phyloP scores from a whole-genome alignment of 2,797 vertebrate species.

The Sebastes minor region DNA sequence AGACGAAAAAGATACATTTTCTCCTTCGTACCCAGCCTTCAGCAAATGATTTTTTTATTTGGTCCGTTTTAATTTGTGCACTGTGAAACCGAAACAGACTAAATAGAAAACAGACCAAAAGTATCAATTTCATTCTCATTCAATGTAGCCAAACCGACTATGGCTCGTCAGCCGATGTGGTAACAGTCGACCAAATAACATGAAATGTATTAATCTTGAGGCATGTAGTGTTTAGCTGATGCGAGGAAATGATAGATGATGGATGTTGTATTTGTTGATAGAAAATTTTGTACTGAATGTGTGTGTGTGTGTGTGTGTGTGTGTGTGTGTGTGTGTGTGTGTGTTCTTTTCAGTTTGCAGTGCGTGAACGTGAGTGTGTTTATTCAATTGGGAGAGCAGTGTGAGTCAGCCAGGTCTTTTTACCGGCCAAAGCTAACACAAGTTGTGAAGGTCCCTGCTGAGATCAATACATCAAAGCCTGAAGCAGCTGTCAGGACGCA shows the following conservation, averaged over 20 bases:
- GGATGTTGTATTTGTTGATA: background rate
- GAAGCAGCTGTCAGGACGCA: conserved; percentile 57
- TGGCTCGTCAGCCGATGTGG: too few species aligned
- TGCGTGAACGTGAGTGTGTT: conserved; percentile 3
- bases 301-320: background rate
- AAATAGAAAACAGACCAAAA: too few species aligned
- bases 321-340: background rate
- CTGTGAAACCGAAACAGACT: too few species aligned
- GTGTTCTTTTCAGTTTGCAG: background rate
- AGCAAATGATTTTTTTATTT: too few species aligned
- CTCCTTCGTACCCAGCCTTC: too few species aligned
- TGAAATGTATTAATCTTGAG: background rate
- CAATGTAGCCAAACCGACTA: too few species aligned
- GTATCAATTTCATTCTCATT: too few species aligned
- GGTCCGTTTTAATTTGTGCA: too few species aligned
- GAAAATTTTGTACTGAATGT: background rate
- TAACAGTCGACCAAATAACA: background rate
- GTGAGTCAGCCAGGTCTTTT: conserved; percentile 19
- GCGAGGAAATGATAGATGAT: background rate
- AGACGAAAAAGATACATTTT: too few species aligned
- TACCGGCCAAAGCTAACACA: conserved; percentile 35
- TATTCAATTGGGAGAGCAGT: conserved; percentile 2
- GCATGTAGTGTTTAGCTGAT: background rate
- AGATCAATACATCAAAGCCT: conserved; percentile 69
- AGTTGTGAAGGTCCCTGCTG: conserved; percentile 49